phyloP scores from a whole-genome alignment of 2,888 invertebrate genomes.

The Cyclophora albipunctata region DNA sequence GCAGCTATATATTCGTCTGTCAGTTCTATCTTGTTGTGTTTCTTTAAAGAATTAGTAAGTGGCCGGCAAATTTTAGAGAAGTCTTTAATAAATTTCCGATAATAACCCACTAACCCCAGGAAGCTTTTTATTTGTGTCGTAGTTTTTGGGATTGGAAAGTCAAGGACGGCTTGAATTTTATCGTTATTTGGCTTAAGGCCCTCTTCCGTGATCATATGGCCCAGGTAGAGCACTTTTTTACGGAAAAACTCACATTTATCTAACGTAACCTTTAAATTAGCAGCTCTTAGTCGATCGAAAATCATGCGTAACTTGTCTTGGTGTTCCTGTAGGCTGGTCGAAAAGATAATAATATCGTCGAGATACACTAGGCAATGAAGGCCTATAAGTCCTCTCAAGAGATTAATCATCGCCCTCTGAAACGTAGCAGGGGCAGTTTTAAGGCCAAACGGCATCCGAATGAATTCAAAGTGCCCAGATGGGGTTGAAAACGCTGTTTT shows the following conservation, averaged over 20 bases:
- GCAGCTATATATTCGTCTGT: no score
- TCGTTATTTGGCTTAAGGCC: neutral
- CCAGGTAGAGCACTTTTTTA: neutral
- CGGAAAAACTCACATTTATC: conserved; percentile 17
- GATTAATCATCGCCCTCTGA: conserved; percentile 39
- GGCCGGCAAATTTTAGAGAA: no score
- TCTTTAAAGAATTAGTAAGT: no score
- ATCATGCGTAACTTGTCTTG: conserved; percentile 16
- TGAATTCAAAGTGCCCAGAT: conserved; percentile 23
- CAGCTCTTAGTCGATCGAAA: conserved; percentile 17
- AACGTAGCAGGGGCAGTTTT: conserved; percentile 39
- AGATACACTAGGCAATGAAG: conserved; percentile 32
- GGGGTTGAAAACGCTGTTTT: conserved; percentile 24
- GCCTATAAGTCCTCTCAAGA: conserved; percentile 32
- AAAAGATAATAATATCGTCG: conserved; percentile 35
- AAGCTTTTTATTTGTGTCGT: conserved; percentile 24
- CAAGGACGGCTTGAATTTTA: neutral
- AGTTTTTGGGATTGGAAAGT: neutral
- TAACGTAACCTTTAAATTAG: conserved; percentile 21
- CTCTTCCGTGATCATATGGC: neutral
- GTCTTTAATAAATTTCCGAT: no score
- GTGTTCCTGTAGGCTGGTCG: conserved; percentile 19
- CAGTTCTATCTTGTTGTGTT: no score
- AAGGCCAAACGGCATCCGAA: conserved; percentile 23
- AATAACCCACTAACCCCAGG: conserved; percentile 22